A percentile compares a stretch with the other conserved stretches of the same genome.
phyloP scores from a whole-genome alignment of 1,140 invertebrate genomes.

The Arctopsyche grandis region DNA sequence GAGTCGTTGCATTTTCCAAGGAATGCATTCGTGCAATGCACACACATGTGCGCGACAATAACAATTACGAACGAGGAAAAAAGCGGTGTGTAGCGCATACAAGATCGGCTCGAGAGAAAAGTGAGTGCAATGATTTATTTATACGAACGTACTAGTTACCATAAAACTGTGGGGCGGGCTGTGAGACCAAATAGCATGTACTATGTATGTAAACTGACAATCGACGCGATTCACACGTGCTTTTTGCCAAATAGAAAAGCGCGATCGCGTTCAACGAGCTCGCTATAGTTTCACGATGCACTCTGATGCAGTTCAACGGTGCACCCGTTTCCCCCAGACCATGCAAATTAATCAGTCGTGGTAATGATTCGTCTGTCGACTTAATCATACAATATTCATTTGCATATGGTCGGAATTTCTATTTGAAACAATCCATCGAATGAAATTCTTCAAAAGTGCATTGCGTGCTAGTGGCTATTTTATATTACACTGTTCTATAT shows the following conservation, averaged over 20 bases:
- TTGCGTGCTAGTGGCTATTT: too few relatives aligned
- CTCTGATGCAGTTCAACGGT: neutral
- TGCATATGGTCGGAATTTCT: too few relatives aligned
- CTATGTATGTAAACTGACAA: slow-evolving; percentile 33
- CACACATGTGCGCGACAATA: neutral
- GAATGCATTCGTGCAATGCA: too few relatives aligned
- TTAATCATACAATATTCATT: too few relatives aligned
- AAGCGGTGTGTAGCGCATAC: neutral
- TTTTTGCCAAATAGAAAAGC: slow-evolving; percentile 25
- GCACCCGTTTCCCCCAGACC: neutral
- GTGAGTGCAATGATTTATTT: slow-evolving; percentile 31
- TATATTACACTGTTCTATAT: too few relatives aligned
- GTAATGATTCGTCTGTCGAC: neutral
- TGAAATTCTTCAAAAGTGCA: too few relatives aligned
- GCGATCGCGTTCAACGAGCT: neutral
- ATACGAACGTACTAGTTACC: slow-evolving; percentile 19
- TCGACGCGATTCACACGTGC: slow-evolving; percentile 30
- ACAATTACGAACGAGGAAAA: neutral
- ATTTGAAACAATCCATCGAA: too few relatives aligned
- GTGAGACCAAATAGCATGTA: neutral
- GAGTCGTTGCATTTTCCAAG: too few relatives aligned
- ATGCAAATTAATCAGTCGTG: neutral
- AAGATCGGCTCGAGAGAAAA: slow-evolving; percentile 11
- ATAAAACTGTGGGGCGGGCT: slow-evolving; percentile 4
- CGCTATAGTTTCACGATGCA: neutral